phyloP scores from a whole-genome alignment of 2,797 vertebrate genomes.

The Molossus alvarezi region DNA sequence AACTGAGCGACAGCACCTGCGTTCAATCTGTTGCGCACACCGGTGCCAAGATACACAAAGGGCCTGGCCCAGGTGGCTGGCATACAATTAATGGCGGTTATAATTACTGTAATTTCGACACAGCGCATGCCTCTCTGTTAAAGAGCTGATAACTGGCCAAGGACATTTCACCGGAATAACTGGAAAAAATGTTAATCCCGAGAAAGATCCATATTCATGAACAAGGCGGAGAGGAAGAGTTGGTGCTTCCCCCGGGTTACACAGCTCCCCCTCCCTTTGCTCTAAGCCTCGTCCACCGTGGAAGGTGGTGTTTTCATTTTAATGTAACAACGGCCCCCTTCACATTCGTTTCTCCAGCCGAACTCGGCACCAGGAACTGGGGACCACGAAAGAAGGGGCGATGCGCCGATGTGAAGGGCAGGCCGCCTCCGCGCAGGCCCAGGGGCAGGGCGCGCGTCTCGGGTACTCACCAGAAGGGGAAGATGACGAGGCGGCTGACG shows the following conservation, averaged over 20 bases:
- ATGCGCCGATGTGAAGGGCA: not conserved
- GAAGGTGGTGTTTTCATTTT: not conserved
- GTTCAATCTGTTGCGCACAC: not conserved
- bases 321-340: not conserved
- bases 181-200: not conserved
- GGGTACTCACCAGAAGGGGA: conserved; percentile 96
- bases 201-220: not conserved
- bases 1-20: not conserved
- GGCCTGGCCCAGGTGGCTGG: not conserved
- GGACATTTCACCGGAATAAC: conserved; percentile 14
- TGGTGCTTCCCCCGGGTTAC: not conserved
- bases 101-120: not conserved
- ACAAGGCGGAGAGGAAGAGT: not conserved
- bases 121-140: not conserved
- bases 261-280: not conserved
- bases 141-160: not conserved
- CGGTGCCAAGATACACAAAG: not conserved
- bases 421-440: not conserved
- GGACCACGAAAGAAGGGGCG: not conserved
- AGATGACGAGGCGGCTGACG: conserved; percentile 95
- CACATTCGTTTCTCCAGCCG: not conserved
- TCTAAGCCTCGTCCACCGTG: not conserved
- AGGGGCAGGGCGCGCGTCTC: not conserved
- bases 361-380: not conserved
- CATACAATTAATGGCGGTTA: not conserved